These are phyloP conservation scores for Polyommatus icarus DNA, from an alignment of 2,888 invertebrate genomes.

Conservation along the genomic window DNA sequence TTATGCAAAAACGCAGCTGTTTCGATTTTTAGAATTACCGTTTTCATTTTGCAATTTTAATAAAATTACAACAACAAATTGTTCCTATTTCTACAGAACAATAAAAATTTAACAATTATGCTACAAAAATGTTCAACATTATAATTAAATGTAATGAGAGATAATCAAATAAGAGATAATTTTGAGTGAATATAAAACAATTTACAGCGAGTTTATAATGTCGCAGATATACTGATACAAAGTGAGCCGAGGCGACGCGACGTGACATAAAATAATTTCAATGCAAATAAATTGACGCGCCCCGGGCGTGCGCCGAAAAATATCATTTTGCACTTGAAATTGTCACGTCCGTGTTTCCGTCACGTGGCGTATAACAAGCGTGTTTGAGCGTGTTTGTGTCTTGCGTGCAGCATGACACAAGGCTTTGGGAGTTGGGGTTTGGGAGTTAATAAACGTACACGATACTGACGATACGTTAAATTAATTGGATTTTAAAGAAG, in stretches of 20 bases:
- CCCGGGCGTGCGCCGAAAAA: slow-evolving; percentile 48
- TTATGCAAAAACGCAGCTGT: no score
- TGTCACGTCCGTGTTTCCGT: slow-evolving; percentile 52
- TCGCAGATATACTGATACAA: slow-evolving; percentile 37
- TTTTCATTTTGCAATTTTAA: no score
- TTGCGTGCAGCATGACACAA: slow-evolving; percentile 14
- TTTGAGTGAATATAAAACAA: slow-evolving; percentile 22
- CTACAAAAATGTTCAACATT: background rate
- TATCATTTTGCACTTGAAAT: slow-evolving; percentile 48
- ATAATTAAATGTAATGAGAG: slow-evolving; percentile 7
- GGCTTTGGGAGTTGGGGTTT: slow-evolving; percentile 7
- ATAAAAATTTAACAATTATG: background rate
- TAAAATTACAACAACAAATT: background rate
- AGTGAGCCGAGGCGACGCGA: slow-evolving; percentile 42
- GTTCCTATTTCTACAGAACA: background rate
- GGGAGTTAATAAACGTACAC: slow-evolving; percentile 1
- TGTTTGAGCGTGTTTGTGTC: slow-evolving; percentile 34
- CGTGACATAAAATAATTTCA: slow-evolving; percentile 48
- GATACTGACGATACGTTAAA: background rate
- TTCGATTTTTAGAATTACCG: no score
- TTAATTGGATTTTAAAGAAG: background rate
- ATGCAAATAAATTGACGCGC: slow-evolving; percentile 53
- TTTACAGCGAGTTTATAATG: slow-evolving; percentile 25
- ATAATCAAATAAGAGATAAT: slow-evolving; percentile 2
- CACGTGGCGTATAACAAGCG: slow-evolving; percentile 46